Evolutionary conservation across 2,888 invertebrate genomes (phyloP).

Genomic region (Eristalis arbustorum): DNA sequence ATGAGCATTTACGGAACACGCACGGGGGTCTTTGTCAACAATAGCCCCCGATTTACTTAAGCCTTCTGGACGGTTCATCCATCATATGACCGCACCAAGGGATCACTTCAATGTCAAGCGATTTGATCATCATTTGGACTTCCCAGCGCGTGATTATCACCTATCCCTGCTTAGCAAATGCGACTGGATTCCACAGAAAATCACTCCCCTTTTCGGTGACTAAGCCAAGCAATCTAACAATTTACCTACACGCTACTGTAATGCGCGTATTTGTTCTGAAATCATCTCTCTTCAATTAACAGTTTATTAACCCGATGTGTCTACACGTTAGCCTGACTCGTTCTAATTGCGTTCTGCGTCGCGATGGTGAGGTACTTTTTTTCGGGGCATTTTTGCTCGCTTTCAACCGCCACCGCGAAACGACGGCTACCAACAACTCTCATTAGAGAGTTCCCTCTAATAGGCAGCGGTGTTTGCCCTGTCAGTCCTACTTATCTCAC

Average conservation of each 20-base stretch:
- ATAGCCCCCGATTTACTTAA: too few species aligned
- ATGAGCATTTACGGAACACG: too few species aligned
- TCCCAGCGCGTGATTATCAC: not conserved
- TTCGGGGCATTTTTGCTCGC: not conserved
- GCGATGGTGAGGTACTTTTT: not conserved
- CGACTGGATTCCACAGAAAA: too few species aligned
- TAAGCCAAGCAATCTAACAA: not conserved
- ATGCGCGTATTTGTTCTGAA: not conserved
- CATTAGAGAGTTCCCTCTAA: constrained; percentile 19
- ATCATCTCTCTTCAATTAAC: constrained; percentile 11
- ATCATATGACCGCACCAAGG: too few species aligned
- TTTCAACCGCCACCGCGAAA: too few species aligned
- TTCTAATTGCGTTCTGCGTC: not conserved
- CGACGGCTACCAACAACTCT: not conserved
- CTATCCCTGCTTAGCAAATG: not conserved
- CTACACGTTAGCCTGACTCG: not conserved
- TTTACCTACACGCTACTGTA: not conserved
- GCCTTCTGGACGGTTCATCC: too few species aligned
- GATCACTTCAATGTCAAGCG: too few species aligned
- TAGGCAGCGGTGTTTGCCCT: not conserved
- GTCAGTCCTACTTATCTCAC: not conserved
- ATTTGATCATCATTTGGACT: not conserved
- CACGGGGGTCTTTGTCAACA: too few species aligned
- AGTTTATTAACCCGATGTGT: constrained; percentile 20
- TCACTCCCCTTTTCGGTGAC: not conserved